Evolutionary conservation across 2,888 invertebrate species (phyloP).

Genomic region (Megastigmus dorsalis): DNA sequence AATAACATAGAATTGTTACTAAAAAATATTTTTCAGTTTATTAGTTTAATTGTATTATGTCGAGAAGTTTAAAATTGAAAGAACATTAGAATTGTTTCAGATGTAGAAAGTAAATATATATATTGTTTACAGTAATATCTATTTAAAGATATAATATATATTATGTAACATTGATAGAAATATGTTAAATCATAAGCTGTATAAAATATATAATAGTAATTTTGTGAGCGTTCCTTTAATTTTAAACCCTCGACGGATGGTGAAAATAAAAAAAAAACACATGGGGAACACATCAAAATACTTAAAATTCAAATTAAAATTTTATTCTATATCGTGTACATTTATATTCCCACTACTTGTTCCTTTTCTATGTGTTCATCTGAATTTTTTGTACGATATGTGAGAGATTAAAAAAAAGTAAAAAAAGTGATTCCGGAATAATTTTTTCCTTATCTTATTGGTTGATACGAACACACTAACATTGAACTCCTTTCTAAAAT

Average conservation of each 20-base stretch:
- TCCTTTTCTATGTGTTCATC: slow-evolving; percentile 49
- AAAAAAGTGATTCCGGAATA: slow-evolving; percentile 52
- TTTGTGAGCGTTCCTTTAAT: slow-evolving; percentile 34
- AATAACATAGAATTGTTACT: neutral
- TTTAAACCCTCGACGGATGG: slow-evolving; percentile 44
- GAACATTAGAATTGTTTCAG: slow-evolving; percentile 36
- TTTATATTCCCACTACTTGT: slow-evolving; percentile 55
- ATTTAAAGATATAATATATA: slow-evolving; percentile 28
- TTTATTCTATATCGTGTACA: slow-evolving; percentile 42
- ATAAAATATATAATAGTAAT: slow-evolving; percentile 37
- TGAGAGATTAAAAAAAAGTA: slow-evolving; percentile 36
- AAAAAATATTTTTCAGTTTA: slow-evolving; percentile 19
- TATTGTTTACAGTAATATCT: slow-evolving; percentile 39
- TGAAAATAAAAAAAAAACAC: slow-evolving; percentile 38
- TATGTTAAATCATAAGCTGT: slow-evolving; percentile 41
- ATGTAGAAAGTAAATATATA: slow-evolving; percentile 22
- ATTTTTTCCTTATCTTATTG: slow-evolving; percentile 39
- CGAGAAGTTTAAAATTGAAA: slow-evolving; percentile 46
- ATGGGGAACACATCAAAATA: slow-evolving; percentile 54
- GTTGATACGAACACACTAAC: neutral
- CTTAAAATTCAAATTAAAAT: slow-evolving; percentile 45
- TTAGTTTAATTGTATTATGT: slow-evolving; percentile 18
- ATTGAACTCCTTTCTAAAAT: neutral
- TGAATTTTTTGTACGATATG: slow-evolving; percentile 30
- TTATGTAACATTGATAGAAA: slow-evolving; percentile 32